These are phyloP conservation scores for Heterodera carotae DNA, from an alignment of 1,140 invertebrate genomes.

Conservation along the genomic window DNA sequence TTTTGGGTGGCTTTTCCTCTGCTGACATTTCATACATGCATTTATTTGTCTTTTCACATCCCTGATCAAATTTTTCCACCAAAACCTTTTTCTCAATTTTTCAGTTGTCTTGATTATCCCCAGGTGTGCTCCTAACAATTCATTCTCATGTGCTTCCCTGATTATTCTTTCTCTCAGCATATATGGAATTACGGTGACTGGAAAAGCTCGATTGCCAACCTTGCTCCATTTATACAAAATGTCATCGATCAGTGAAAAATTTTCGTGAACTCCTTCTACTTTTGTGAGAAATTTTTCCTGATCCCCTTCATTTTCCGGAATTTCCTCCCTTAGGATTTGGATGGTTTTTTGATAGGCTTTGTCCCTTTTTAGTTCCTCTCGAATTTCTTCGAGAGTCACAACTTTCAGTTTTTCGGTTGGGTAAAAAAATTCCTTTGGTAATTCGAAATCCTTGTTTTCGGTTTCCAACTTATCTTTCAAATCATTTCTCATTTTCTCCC, in stretches of 20 bases:
- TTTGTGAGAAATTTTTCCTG: not conserved
- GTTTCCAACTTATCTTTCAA: not conserved
- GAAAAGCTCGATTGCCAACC: not conserved
- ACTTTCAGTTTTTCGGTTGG: not conserved
- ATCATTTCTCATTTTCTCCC: not conserved
- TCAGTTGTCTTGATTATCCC: constrained; percentile 9
- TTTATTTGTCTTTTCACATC: too few species aligned
- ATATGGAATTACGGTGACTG: constrained; percentile 15
- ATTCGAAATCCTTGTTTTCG: constrained; percentile 12
- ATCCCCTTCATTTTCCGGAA: not conserved
- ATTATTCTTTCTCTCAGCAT: not conserved
- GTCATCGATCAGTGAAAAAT: not conserved
- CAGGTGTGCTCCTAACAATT: too few species aligned
- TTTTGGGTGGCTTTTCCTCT: constrained; percentile 9
- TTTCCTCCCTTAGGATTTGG: not conserved
- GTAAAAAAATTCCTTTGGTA: constrained; percentile 5
- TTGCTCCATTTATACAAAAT: not conserved
- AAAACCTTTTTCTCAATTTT: constrained; percentile 17
- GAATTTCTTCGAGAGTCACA: too few species aligned
- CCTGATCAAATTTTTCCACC: not conserved
- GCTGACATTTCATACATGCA: constrained; percentile 19
- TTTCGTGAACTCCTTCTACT: not conserved
- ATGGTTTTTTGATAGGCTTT: not conserved
- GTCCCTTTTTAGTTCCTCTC: not conserved
- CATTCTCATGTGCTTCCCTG: not conserved